Evolutionary conservation across 2,797 vertebrate genomes (phyloP).

Genomic region (Epinephelus awoara): DNA sequence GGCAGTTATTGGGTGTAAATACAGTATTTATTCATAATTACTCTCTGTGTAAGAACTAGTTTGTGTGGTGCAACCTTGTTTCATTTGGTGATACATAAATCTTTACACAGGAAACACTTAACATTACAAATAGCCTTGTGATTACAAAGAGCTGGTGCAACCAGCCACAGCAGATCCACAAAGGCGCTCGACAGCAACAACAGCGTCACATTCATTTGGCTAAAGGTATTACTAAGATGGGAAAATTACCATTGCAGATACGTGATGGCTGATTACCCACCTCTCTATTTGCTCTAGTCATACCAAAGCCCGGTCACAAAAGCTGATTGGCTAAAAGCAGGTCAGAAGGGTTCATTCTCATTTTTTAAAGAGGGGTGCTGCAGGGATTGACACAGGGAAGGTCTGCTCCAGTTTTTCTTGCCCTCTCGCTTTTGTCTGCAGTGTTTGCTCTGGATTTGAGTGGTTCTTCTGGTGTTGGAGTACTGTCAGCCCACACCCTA

Average conservation of each 20-base stretch:
- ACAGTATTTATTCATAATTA: no score
- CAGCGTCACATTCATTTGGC: no score
- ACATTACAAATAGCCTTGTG: no score
- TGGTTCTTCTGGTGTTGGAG: constrained; percentile 59
- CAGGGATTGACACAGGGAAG: constrained; percentile 64
- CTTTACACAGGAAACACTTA: no score
- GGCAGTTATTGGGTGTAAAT: no score
- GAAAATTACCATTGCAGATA: constrained; percentile 12
- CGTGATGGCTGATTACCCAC: constrained; percentile 38
- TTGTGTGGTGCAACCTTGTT: no score
- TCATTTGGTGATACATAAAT: no score
- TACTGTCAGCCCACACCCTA: constrained; percentile 76
- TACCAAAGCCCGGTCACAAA: constrained; percentile 47
- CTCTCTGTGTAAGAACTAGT: no score
- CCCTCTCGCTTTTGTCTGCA: constrained; percentile 68
- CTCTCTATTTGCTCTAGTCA: constrained; percentile 56
- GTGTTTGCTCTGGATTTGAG: constrained; percentile 78
- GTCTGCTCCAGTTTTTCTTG: constrained; percentile 69
- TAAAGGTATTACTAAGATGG: no score
- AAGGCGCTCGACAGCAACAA: no score
- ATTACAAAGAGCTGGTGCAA: no score
- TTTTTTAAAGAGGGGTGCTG: constrained; percentile 54
- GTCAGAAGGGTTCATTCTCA: constrained; percentile 71
- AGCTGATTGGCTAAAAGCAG: constrained; percentile 65
- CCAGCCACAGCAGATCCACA: no score